These are phyloP conservation scores for Columbina picui DNA, from an alignment of 2,113 vertebrate genomes.

Conservation along the genomic window DNA sequence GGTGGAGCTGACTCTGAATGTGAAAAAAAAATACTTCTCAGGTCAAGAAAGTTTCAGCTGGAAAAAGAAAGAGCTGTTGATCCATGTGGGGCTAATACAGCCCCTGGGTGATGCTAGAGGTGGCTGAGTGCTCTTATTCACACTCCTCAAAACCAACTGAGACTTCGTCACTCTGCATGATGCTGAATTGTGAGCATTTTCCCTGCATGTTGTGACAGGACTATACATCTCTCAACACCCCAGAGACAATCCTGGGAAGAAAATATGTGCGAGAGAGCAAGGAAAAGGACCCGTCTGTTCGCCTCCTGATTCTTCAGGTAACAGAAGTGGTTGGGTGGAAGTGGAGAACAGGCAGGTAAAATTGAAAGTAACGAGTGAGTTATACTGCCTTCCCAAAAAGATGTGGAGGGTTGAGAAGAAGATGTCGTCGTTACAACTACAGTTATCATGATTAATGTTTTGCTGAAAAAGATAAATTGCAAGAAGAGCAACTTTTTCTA, in stretches of 20 bases:
- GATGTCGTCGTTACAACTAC: fast-evolving
- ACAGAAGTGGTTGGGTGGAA: neutral
- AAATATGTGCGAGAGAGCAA: neutral
- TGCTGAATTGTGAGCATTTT: neutral
- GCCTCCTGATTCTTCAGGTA: neutral
- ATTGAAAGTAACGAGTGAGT: neutral
- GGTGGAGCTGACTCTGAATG: neutral
- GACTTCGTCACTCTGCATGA: fast-evolving
- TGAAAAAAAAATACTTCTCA: neutral
- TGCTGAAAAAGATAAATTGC: neutral
- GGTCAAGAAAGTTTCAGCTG: neutral
- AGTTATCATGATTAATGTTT: neutral
- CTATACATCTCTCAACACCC: neutral
- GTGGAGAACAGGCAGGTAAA: neutral
- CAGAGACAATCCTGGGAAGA: neutral
- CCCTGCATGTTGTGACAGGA: fast-evolving
- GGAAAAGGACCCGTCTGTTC: neutral
- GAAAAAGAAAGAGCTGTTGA: neutral
- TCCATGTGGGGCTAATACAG: fast-evolving
- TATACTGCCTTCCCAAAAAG: neutral
- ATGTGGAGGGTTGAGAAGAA: neutral
- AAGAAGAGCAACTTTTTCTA: neutral
- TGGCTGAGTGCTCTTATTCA: neutral
- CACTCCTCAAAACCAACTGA: neutral
- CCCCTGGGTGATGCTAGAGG: neutral